Evolutionary conservation across 92 coral and sea anemone species (phyloP).

Genomic region (Scolanthus callimorphus): DNA sequence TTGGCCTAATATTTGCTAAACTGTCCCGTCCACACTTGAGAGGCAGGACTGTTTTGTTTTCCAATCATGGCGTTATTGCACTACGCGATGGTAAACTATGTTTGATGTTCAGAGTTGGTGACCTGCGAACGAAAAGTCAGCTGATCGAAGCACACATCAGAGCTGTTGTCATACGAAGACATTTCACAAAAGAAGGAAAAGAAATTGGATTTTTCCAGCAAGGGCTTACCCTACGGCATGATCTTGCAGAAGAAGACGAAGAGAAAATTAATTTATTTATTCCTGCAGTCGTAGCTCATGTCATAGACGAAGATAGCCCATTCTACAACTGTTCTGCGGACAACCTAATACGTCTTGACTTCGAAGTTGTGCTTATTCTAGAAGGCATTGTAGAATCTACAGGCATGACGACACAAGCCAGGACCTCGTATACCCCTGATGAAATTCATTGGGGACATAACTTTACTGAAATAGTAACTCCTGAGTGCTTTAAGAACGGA

Average conservation of each 20-base stretch:
- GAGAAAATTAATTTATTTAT: constrained; percentile 70
- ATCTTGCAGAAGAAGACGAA: constrained; percentile 58
- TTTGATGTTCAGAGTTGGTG: constrained; percentile 93
- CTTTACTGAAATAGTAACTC: constrained; percentile 54
- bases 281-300: constrained; percentile 73
- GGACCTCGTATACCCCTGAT: constrained; percentile 79
- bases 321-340: constrained; percentile 71
- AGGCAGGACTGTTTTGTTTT: constrained; percentile 83
- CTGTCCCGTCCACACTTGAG: constrained; percentile 91
- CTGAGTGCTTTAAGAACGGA: constrained; percentile 43
- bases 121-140: constrained; percentile 82
- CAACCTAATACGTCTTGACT: constrained; percentile 49
- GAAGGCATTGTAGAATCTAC: constrained; percentile 96
- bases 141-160: constrained; percentile 86
- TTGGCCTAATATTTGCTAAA: constrained; percentile 89
- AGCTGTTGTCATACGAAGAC: constrained; percentile 76
- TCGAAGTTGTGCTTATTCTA: constrained; percentile 77
- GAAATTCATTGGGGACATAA: constrained; percentile 94
- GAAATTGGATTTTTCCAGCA: constrained; percentile 91
- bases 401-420: constrained; percentile 91
- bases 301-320: constrained; percentile 84
- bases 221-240: constrained; percentile 69
- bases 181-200: constrained; percentile 86
- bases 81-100: constrained; percentile 94
- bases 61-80: constrained; percentile 76